Evolutionary conservation across 2,888 invertebrate genomes (phyloP).

Genomic region (Melanostoma mellinum): DNA sequence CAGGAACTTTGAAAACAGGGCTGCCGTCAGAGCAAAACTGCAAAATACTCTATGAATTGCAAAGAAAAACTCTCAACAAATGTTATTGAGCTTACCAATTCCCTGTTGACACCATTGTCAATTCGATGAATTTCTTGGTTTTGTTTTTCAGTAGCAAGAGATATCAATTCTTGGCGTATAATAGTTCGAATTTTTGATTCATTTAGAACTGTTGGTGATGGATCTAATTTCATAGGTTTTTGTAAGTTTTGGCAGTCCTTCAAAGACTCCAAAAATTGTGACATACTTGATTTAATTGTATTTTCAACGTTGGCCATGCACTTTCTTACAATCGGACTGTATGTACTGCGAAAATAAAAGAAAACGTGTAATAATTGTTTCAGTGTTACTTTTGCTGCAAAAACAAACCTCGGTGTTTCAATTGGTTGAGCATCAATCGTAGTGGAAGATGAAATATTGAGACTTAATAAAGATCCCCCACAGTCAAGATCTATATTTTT

Average conservation of each 20-base stretch:
- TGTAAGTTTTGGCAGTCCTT: slow-evolving; percentile 31
- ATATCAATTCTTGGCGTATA: slow-evolving; percentile 62
- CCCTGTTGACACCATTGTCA: slow-evolving; percentile 59
- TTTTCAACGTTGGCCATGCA: slow-evolving; percentile 75
- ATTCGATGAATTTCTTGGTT: neutral
- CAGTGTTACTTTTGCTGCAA: neutral
- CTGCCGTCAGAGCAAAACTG: slow-evolving; percentile 74
- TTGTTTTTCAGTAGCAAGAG: slow-evolving; percentile 28
- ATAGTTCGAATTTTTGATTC: slow-evolving; percentile 66
- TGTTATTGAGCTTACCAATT: slow-evolving; percentile 73
- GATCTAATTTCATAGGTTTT: neutral
- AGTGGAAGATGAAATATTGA: slow-evolving; percentile 77
- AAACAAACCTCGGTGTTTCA: slow-evolving; percentile 22
- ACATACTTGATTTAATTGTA: slow-evolving; percentile 74
- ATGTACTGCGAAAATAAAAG: slow-evolving; percentile 53
- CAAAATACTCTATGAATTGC: neutral
- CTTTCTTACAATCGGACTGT: slow-evolving; percentile 76
- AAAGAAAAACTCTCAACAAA: neutral
- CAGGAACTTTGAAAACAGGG: slow-evolving; percentile 75
- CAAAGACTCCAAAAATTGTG: slow-evolving; percentile 73
- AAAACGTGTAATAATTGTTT: neutral
- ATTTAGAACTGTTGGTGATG: slow-evolving; percentile 24
- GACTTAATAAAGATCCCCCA: slow-evolving; percentile 74
- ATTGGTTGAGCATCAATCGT: slow-evolving; percentile 72
- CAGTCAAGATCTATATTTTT: slow-evolving; percentile 73